phyloP scores from a whole-genome alignment of 2,888 invertebrate species.

The Acleris cristana region DNA sequence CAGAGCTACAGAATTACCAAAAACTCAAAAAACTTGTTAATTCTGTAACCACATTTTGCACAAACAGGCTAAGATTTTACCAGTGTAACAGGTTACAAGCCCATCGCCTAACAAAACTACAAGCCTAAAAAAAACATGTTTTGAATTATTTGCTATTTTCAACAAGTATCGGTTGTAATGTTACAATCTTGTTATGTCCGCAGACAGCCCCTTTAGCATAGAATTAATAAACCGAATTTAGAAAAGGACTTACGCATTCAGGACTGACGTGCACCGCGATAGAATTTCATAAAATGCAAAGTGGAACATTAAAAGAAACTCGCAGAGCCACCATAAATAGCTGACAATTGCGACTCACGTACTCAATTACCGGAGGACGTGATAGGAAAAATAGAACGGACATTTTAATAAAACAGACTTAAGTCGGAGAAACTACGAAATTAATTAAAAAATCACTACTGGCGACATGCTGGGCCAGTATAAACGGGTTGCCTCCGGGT shows the following conservation, averaged over 20 bases:
- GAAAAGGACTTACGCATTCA: conserved; percentile 35
- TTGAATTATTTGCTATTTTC: no score
- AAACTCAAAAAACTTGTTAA: no score
- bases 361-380: conserved; percentile 60
- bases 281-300: conserved; percentile 70
- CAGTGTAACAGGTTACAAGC: no score
- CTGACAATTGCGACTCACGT: conserved; percentile 62
- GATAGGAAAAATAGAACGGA: conserved; percentile 46
- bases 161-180: no score
- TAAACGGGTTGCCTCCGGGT: background rate
- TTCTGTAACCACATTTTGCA: no score
- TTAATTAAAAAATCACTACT: conserved; percentile 36
- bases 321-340: conserved; percentile 53
- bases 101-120: no score
- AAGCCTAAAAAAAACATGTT: no score
- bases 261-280: conserved; percentile 33
- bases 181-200: background rate
- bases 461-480: conserved; percentile 17
- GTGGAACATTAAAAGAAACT: conserved; percentile 54
- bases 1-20: no score
- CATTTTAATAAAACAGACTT: conserved; percentile 42
- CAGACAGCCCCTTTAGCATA: conserved; percentile 26
- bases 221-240: conserved; percentile 39
- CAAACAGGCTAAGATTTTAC: no score
- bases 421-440: conserved; percentile 30